phyloP scores from a whole-genome alignment of 2,888 invertebrate species.

The Mythimna loreyi region DNA sequence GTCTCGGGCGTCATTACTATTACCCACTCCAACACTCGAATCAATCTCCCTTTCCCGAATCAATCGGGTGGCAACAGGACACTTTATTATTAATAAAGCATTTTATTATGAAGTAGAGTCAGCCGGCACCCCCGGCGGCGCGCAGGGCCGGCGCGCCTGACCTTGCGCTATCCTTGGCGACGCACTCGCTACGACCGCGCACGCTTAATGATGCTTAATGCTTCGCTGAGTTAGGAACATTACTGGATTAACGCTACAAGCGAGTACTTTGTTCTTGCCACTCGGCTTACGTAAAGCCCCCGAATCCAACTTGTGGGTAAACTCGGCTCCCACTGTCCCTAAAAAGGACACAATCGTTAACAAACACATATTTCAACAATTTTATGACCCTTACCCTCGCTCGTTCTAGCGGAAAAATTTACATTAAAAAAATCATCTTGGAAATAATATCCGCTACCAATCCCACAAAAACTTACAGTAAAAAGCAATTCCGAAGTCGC shows the following conservation, averaged over 20 bases:
- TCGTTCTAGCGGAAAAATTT: conserved; percentile 21
- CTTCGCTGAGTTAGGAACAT: conserved; percentile 65
- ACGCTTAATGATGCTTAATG: conserved; percentile 66
- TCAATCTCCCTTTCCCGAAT: conserved; percentile 52
- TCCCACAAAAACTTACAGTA: conserved; percentile 46
- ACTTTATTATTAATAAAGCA: conserved; percentile 58
- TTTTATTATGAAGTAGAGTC: conserved; percentile 41
- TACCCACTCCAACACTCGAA: conserved; percentile 45
- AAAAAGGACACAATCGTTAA: conserved; percentile 34
- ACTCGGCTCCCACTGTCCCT: background rate
- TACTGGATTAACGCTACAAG: conserved; percentile 61
- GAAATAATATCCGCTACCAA: conserved; percentile 34
- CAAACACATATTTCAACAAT: conserved; percentile 35
- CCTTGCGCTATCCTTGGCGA: conserved; percentile 65
- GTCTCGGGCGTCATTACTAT: conserved; percentile 24
- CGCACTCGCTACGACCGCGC: conserved; percentile 55
- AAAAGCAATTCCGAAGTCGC: conserved; percentile 55
- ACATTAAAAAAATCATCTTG: conserved; percentile 37
- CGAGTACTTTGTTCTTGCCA: conserved; percentile 52
- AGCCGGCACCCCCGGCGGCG: conserved; percentile 58
- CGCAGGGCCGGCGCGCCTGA: conserved; percentile 53
- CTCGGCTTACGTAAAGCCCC: conserved; percentile 35
- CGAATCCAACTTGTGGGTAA: conserved; percentile 22
- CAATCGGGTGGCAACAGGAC: conserved; percentile 58
- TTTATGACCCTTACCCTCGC: conserved; percentile 23